Conservation (phyloP, 30 jellyfish, hydroid and myxozoan genomes). For the Rhopilema esculentum region DNA sequence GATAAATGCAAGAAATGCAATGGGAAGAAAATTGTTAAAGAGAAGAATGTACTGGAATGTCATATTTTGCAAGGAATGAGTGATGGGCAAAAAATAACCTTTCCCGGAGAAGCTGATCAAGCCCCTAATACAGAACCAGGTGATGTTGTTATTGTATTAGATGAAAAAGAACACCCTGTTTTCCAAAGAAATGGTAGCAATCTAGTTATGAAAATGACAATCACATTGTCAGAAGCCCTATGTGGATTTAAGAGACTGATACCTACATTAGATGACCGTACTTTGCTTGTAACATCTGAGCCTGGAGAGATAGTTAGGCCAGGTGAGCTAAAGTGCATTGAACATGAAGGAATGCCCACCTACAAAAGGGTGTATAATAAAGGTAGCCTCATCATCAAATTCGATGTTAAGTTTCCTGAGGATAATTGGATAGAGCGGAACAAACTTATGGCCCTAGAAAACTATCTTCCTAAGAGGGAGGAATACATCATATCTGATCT, state of each 20-base stretch:
- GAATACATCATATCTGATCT: constrained; percentile 89
- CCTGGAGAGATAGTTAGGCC: constrained; percentile 98
- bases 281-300: constrained; percentile 66
- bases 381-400: constrained; percentile 83
- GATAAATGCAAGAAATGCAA: constrained; percentile 91
- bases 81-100: constrained; percentile 91
- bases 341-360: constrained; percentile 96
- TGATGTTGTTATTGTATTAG: constrained; percentile 86
- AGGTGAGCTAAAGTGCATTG: constrained; percentile 77
- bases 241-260: constrained; percentile 84
- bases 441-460: constrained; percentile 60
- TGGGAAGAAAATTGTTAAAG: constrained; percentile 90
- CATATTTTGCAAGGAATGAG: constrained; percentile 89
- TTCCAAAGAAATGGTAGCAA: constrained; percentile 80
- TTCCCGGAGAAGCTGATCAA: constrained; percentile 94
- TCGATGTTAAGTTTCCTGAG: constrained; percentile 88
- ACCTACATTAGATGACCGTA: constrained; percentile 80
- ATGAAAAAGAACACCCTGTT: constrained; percentile 85
- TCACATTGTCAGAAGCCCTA: constrained; percentile 87
- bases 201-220: constrained; percentile 72
- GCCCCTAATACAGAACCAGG: constrained; percentile 99
- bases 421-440: constrained; percentile 67
- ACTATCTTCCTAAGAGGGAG: constrained; percentile 82
- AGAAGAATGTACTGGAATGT: constrained; percentile 82
- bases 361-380: constrained; percentile 48